Evolutionary conservation across 2,113 vertebrate genomes (phyloP).

Genomic region (Phrynosoma platyrhinos): DNA sequence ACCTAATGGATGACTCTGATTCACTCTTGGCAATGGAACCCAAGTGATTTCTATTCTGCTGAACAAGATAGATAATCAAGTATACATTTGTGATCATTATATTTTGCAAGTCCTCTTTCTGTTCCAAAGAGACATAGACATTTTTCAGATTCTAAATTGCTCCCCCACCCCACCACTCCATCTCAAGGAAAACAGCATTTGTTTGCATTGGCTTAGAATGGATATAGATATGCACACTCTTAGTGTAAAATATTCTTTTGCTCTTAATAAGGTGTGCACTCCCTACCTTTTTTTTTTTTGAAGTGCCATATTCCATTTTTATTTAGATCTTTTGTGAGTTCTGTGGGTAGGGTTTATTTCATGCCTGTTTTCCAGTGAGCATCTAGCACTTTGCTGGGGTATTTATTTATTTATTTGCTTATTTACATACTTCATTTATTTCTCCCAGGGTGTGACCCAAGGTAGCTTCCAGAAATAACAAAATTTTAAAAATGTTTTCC

Average conservation of each 20-base stretch:
- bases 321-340: background rate
- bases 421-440: too few relatives aligned
- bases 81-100: background rate
- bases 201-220: background rate
- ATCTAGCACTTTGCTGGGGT: background rate
- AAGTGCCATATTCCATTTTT: background rate
- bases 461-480: too few relatives aligned
- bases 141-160: background rate
- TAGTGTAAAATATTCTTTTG: background rate
- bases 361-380: background rate
- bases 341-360: background rate
- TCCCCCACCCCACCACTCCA: background rate
- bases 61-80: conserved; percentile 13
- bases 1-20: conserved; percentile 58
- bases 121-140: background rate
- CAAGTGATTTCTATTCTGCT: background rate
- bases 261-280: background rate
- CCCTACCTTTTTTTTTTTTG: too few relatives aligned
- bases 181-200: background rate
- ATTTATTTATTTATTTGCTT: too few relatives aligned
- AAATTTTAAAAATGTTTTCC: too few relatives aligned
- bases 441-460: too few relatives aligned
- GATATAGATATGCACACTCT: background rate
- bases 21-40: conserved; percentile 31
- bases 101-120: conserved; percentile 23